Conservation (phyloP, 2,113 vertebrate genomes). For the Sylvia atricapilla region DNA sequence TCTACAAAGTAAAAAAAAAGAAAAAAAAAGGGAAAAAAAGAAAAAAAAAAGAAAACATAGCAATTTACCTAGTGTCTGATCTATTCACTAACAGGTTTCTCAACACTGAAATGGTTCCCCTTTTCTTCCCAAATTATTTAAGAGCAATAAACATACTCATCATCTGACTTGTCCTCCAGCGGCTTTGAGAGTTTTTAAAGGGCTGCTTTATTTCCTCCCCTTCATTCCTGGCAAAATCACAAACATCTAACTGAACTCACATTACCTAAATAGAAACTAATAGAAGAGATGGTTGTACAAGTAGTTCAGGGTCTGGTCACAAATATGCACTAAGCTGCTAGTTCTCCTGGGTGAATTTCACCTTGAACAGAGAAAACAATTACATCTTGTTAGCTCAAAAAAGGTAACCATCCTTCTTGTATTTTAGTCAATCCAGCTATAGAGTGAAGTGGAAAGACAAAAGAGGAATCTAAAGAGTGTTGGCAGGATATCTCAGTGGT, state of each 20-base stretch:
- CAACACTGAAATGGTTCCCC: background rate
- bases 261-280: conserved; percentile 46
- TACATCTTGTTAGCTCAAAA: background rate
- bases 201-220: background rate
- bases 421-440: background rate
- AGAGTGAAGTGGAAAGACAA: background rate
- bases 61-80: conserved; percentile 21
- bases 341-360: conserved; percentile 10
- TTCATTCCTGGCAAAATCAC: conserved; percentile 26
- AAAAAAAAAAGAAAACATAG: background rate
- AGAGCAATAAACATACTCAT: conserved; percentile 41
- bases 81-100: conserved; percentile 8
- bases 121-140: conserved; percentile 45
- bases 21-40: background rate
- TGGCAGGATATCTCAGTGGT: background rate
- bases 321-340: conserved; percentile 10
- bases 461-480: background rate
- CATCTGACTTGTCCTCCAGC: conserved; percentile 13
- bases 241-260: conserved; percentile 44
- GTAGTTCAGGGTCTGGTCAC: background rate
- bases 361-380: conserved; percentile 4
- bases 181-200: conserved; percentile 5
- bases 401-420: background rate
- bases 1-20: background rate
- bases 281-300: conserved; percentile 25